phyloP scores from a whole-genome alignment of 2,113 vertebrate species.

The Rhegmatorhina hoffmannsi region DNA sequence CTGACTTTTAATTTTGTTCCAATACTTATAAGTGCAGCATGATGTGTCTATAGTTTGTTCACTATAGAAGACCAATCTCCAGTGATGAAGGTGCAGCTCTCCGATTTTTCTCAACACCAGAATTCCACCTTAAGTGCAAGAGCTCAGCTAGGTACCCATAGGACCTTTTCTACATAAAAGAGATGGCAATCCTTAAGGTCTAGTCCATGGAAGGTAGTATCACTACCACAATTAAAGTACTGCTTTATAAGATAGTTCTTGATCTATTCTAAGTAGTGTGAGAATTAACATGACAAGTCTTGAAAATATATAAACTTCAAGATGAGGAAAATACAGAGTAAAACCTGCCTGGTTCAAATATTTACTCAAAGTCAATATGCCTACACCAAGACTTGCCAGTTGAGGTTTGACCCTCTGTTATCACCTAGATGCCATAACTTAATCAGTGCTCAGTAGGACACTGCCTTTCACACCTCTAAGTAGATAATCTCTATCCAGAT shows the following conservation, averaged over 20 bases:
- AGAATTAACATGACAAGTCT: neutral
- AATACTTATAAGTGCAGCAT: neutral
- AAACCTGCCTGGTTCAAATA: neutral
- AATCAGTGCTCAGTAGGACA: neutral
- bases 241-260: neutral
- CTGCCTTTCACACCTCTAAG: neutral
- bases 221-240: neutral
- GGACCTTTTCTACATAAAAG: neutral
- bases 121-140: neutral
- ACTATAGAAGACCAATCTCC: neutral
- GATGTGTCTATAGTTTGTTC: neutral
- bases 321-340: neutral
- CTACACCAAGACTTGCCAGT: neutral
- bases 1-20: neutral
- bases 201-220: neutral
- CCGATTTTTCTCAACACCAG: neutral
- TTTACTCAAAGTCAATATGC: neutral
- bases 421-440: neutral
- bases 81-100: neutral
- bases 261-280: neutral
- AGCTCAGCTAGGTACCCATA: neutral
- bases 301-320: neutral
- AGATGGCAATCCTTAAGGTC: neutral
- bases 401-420: neutral
- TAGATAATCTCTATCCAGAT: neutral